Evolutionary conservation across 2,113 vertebrate species (phyloP), one percentile per base, ranked within the genome.

Genomic region (Nanorana parkeri): DNA sequence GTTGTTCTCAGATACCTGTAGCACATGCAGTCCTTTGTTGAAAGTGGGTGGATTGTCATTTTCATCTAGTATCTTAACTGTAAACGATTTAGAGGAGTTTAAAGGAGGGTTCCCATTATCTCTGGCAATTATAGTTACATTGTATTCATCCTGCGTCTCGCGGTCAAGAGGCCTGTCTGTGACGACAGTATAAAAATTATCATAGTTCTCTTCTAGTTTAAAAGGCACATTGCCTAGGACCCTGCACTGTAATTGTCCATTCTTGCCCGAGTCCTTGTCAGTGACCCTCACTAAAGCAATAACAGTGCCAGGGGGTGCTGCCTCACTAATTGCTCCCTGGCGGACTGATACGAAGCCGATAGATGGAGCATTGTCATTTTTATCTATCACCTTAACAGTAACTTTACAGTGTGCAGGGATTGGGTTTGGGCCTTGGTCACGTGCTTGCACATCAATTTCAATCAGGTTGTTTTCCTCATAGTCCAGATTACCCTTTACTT

Each of bases 331-430:
- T 69, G 97, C 96, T 90, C 97, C 97, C 91, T 99, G 98, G 87
- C 96, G 95, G 86, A 99, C 97, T 0, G 97, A 98, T 84, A 99
- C 97, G 84, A 99, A 97, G 85, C 95, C 94, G 85, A 99, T 98
- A 81, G 94, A 94, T 52, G 98, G 98, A 32, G 96, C 97, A 81
- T 99, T 99, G 93, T 99, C 98, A 55, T 99, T 99, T 83, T 94
- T 96, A 90, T 99, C 98, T 0, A 98, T 87, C 79, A 99, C 96
- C 89, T 96, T 96, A 54, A 99, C 97, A 0, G 96, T 97, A 88
- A 99, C 97, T 90, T 99, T 99, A 92, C 98, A 99, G 88, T 99
- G 98, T 80, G 97, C 97, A 0, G 98, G 98, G 71, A 99, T 97
- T 66, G 98, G 96, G 90, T 99, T 99, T 68, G 98, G 98, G 13